A percentile compares a stretch with the other conserved stretches of the same genome.
Conservation (phyloP, 2,888 invertebrate genomes). For the Lysandra coridon region DNA sequence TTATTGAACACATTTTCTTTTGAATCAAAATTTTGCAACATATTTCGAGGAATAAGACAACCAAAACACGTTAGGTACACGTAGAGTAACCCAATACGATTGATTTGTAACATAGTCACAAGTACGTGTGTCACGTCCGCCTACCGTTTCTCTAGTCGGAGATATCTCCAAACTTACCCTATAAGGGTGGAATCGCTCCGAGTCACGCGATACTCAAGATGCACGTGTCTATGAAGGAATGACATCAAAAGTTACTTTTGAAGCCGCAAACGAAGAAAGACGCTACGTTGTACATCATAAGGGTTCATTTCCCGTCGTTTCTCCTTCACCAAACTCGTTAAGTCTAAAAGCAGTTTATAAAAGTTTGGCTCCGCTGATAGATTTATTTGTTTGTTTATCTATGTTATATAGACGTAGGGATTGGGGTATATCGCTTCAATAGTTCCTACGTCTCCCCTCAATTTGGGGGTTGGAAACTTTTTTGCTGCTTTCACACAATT, state of each 20-base stretch:
- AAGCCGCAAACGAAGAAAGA: background rate
- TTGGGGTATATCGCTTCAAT: constrained; percentile 15
- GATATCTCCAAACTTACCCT: constrained; percentile 65
- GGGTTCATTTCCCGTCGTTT: background rate
- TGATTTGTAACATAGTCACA: constrained; percentile 39
- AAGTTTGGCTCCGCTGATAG: constrained; percentile 20
- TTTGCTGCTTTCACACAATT: constrained; percentile 5
- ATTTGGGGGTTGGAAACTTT: constrained; percentile 17
- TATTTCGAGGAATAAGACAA: background rate
- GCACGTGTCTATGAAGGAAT: constrained; percentile 17
- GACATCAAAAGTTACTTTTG: constrained; percentile 21
- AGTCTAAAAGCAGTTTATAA: constrained; percentile 22
- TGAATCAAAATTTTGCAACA: background rate
- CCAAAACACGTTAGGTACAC: background rate
- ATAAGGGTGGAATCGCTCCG: constrained; percentile 50
- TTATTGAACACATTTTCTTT: background rate
- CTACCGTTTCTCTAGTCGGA: constrained; percentile 50
- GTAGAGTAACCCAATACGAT: constrained; percentile 35
- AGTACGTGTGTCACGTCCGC: constrained; percentile 43
- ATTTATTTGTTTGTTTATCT: constrained; percentile 21
- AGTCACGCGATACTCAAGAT: constrained; percentile 41
- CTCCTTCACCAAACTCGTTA: constrained; percentile 1
- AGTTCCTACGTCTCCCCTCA: constrained; percentile 1
- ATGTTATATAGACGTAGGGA: constrained; percentile 13
- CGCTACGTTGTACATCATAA: constrained; percentile 3